These are phyloP conservation scores for Lagenorhynchus albirostris DNA, from an alignment of 2,113 vertebrate genomes.

Conservation along the genomic window DNA sequence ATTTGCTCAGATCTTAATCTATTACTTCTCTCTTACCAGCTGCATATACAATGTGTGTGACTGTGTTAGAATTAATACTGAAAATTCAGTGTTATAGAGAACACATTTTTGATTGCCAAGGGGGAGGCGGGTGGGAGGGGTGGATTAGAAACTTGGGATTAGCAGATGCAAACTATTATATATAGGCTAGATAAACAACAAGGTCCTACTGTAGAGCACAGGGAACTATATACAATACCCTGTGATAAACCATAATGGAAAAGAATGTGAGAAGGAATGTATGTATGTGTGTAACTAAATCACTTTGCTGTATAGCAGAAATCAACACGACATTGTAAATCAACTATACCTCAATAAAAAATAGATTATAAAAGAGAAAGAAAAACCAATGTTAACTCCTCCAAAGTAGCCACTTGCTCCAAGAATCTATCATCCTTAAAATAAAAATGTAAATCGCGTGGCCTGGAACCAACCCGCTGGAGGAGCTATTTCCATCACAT, in stretches of 20 bases:
- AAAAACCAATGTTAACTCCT: not conserved
- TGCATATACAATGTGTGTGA: rapidly evolving
- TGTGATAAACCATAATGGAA: not conserved
- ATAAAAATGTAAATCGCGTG: rapidly evolving
- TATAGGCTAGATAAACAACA: no score
- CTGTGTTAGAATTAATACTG: no score
- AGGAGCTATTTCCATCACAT: no score
- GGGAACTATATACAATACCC: not conserved
- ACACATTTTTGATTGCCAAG: not conserved
- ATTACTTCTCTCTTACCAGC: not conserved
- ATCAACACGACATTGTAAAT: not conserved
- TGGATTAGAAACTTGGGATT: rapidly evolving
- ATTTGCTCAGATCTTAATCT: not conserved
- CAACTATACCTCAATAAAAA: not conserved
- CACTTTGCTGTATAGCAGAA: not conserved
- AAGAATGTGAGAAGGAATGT: not conserved
- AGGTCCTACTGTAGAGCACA: not conserved
- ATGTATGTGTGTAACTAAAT: not conserved
- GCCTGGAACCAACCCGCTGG: not conserved
- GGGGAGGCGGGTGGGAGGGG: not conserved
- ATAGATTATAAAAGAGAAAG: not conserved
- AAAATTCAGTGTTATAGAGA: not conserved
- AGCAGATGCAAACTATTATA: not conserved
- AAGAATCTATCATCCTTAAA: not conserved
- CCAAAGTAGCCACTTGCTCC: not conserved